phyloP scores from a whole-genome alignment of 2,113 vertebrate species.

The Coregonus clupeaformis region DNA sequence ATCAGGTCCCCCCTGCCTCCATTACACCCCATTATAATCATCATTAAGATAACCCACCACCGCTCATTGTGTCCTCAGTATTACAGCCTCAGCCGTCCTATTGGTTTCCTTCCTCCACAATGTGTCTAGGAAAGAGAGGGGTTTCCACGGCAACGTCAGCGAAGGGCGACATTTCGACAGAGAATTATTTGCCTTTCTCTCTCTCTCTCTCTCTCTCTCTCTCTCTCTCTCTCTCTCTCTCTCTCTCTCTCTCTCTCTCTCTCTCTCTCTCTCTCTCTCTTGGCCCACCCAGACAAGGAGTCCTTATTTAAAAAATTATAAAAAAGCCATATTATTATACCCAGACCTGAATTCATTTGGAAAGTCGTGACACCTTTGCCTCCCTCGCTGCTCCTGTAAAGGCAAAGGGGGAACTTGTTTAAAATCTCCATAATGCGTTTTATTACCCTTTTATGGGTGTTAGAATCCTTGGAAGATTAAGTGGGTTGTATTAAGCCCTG shows the following conservation, averaged over 20 bases:
- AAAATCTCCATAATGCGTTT: conserved; percentile 56
- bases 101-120: conserved; percentile 39
- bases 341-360: conserved; percentile 58
- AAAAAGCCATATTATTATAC: conserved; percentile 46
- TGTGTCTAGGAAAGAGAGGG: conserved; percentile 65
- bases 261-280: too few species aligned
- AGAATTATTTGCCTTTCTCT: conserved; percentile 58
- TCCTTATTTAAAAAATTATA: conserved; percentile 49
- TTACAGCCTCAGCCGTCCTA: conserved; percentile 15
- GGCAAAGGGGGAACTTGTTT: conserved; percentile 1
- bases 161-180: conserved; percentile 62
- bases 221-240: too few species aligned
- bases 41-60: conserved; percentile 70
- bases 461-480: conserved; percentile 73
- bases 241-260: too few species aligned
- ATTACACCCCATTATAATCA: conserved; percentile 80
- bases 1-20: conserved; percentile 51
- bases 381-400: conserved; percentile 56
- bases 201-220: too few species aligned
- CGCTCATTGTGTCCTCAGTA: conserved; percentile 46
- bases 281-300: conserved; percentile 52
- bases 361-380: conserved; percentile 58
- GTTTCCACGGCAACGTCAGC: conserved; percentile 76
- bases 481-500: conserved; percentile 75
- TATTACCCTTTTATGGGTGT: conserved; percentile 64